Evolutionary conservation across 2,888 invertebrate genomes (phyloP), one percentile per base, ranked within the genome.

Genomic region (Elgonia sp.): DNA sequence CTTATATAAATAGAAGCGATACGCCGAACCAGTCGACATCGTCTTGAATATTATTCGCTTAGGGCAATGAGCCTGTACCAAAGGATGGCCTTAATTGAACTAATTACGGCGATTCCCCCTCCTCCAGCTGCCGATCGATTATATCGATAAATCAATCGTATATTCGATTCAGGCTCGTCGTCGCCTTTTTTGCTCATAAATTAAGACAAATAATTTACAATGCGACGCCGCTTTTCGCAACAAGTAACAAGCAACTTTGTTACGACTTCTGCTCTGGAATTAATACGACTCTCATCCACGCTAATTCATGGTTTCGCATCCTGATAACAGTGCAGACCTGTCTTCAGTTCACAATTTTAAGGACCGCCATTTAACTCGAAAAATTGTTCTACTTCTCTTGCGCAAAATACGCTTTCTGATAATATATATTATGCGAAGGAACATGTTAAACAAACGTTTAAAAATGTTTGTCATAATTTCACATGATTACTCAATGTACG

Each of bases 61-160:
- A 76, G 77, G 77, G 89, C 89, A 86, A 80, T 65, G 69, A 77
- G 86, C 57, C 88, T 81, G 84, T 75, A 81, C 88, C 83, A 88
- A 88, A 88, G 83, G 82, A 86, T 79, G 80, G 83, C 83, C 80
- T 88, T 88, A 89, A 89, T 89, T 86, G 89, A 89, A 89, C 89
- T 89, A 86, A 89, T 89, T 89, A 89, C 86, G 75, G 73, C 86
- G 72, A 82, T 70, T 29, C 29, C 29, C 29, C 29, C 29, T 29
- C 29, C 29, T 29, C 86, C 80, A 86, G 80, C 83, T 88, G 86
- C 83, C 88, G 85, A 88, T 88, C 83, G 80, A 88, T 88, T 88
- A 76, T 86, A 84, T 77, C 86, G 86, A 89, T 89, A 89, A 89
- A 89, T 89, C 89, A 89, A 89, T 89, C 89, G 84, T 89, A 89